Base-by-base conservation (phyloP, 92 coral and sea anemone genomes). In the Pocillopora grandis region DNA sequence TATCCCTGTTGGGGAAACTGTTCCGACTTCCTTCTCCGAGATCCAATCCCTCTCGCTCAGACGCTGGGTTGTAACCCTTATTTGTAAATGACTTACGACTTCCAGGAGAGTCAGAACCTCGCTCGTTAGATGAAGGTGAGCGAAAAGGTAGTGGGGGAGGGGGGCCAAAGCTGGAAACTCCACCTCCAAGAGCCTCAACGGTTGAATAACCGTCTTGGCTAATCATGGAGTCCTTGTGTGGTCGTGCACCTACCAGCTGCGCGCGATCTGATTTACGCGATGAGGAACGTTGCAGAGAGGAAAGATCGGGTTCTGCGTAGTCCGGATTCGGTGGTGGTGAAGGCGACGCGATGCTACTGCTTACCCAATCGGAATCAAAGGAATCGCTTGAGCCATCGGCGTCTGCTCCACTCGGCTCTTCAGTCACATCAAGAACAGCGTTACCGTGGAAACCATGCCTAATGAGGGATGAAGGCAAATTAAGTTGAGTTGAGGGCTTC, bases 121-220 rank as follows among this genome's bases (percentile, higher is more conserved):
- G 66, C 52, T 78, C 75, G 68, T 59, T 67, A 0, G 62, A 72
- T 3, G 85, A 79, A 42, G 80, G 73, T 10, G 88, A 75, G 69
- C 92, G 88, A 60, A 91, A 91, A 60, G 86, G 90, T 31, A 84
- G 78, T 49, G 92, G 94, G 81, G 93, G 90, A 58, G 86, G 90
- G 37, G 99, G 94, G 23, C 85, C 90, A 78, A 95, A 93, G 86
- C 95, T 91, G 61, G 98, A 79, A 75, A 89, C 92, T 2, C 98
- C 99, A 16, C 94, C 89, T 11, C 99, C 99, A 33, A 97, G 91
- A 72, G 94, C 99, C 76, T 87, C 97, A 9, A 97, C 93, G 20
- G 95, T 87, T 0, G 98, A 87, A 86, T 97, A 97, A 66, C 94
- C 98, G 72, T 92, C 92, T 49, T 88, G 84, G 82, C 99, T 96